These are phyloP conservation scores for Meandrina meandrites DNA, from an alignment of 92 coral and sea anemone genomes.

Conservation along the genomic window DNA sequence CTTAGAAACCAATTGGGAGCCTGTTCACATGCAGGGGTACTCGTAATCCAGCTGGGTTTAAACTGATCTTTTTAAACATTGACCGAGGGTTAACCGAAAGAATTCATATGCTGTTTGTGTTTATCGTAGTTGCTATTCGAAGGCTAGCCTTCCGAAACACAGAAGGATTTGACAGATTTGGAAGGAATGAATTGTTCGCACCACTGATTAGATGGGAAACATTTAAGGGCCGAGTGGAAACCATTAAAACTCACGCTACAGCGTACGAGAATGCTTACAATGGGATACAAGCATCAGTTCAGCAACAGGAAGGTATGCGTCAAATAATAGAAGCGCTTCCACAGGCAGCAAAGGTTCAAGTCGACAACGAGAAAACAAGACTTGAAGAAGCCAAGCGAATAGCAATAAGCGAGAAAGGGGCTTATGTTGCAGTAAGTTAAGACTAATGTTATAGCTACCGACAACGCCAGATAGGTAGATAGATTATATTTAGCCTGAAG, in stretches of 20 bases:
- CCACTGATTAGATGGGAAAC: background rate
- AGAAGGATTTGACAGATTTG: background rate
- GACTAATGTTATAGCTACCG: too few relatives aligned
- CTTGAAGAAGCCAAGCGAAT: background rate
- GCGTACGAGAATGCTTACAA: constrained; percentile 21
- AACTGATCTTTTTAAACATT: too few relatives aligned
- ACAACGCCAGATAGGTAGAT: too few relatives aligned
- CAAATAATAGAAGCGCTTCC: background rate
- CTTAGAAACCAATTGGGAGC: too few relatives aligned
- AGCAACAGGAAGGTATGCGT: background rate
- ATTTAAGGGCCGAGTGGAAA: background rate
- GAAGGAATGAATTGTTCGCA: background rate
- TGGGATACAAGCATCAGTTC: background rate
- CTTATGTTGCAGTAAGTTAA: background rate
- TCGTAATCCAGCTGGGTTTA: too few relatives aligned
- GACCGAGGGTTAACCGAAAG: too few relatives aligned
- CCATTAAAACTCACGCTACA: background rate
- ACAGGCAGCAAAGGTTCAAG: constrained; percentile 8
- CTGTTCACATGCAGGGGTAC: too few relatives aligned
- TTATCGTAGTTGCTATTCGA: background rate
- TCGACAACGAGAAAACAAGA: background rate
- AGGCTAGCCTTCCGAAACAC: background rate
- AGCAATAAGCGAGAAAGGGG: constrained; percentile 6
- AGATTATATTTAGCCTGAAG: too few relatives aligned
- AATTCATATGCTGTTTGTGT: too few relatives aligned